A percentile compares a stretch with the other conserved stretches of the same genome.
phyloP scores from a whole-genome alignment of 2,888 invertebrate species.

The Pristionchus maxplancki region DNA sequence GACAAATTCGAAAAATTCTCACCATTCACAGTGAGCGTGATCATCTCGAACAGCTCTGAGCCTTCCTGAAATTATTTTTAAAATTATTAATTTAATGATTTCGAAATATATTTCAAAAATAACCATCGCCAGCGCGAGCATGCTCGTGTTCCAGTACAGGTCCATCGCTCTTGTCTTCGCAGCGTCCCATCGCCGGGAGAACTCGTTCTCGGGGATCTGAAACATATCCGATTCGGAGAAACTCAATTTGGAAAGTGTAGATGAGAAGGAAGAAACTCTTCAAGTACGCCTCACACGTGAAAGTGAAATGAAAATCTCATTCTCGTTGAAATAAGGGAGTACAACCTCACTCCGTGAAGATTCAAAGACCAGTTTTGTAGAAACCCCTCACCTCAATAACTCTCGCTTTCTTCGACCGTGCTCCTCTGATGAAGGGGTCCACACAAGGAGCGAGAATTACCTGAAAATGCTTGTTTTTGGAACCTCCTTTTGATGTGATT shows the following conservation, averaged over 20 bases:
- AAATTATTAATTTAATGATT: neutral
- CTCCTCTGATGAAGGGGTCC: neutral
- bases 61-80: neutral
- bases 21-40: neutral
- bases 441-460: neutral
- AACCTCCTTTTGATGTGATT: neutral
- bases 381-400: slow-evolving; percentile 19
- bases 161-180: neutral
- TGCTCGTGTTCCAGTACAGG: neutral
- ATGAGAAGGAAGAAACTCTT: too few relatives aligned
- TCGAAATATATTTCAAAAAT: neutral
- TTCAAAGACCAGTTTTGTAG: too few relatives aligned
- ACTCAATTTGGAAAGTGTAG: too few relatives aligned
- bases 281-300: too few relatives aligned
- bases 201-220: neutral
- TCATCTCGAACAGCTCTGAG: neutral
- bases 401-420: neutral
- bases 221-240: neutral
- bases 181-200: neutral
- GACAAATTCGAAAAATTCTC: neutral
- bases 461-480: neutral
- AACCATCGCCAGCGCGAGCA: neutral
- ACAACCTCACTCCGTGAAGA: too few relatives aligned
- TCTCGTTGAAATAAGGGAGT: too few relatives aligned
- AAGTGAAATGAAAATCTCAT: too few relatives aligned